A percentile compares a stretch with the other conserved stretches of the same genome.
Conservation (phyloP, 2,888 invertebrate species). For the Aleiodes alternator region DNA sequence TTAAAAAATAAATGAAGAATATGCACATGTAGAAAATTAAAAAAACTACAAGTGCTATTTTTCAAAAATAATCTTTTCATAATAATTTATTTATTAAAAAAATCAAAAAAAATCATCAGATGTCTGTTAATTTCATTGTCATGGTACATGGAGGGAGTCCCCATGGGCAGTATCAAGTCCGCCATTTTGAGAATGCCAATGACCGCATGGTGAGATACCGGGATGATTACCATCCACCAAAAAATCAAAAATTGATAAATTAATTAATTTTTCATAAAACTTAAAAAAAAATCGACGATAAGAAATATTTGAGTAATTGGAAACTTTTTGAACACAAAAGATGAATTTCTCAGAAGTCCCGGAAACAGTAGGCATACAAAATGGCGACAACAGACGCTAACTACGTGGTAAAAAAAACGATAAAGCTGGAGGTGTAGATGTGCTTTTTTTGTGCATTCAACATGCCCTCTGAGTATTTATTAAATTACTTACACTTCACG, state of each 20-base stretch:
- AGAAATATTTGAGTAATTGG: neutral
- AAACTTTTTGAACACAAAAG: neutral
- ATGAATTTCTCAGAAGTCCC: neutral
- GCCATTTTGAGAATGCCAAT: conserved; percentile 40
- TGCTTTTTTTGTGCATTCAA: too few species aligned
- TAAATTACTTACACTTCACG: too few species aligned
- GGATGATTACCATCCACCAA: neutral
- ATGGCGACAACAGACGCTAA: conserved; percentile 40
- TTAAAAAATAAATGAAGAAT: too few species aligned
- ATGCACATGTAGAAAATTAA: too few species aligned
- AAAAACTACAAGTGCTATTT: too few species aligned
- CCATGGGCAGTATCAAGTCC: conserved; percentile 5
- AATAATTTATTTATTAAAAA: too few species aligned
- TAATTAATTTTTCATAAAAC: neutral
- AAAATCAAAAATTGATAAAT: neutral
- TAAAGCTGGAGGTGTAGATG: too few species aligned
- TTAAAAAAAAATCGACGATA: neutral
- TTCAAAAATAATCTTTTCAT: too few species aligned
- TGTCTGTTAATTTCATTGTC: too few species aligned
- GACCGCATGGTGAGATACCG: conserved; percentile 20
- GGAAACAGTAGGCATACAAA: conserved; percentile 28
- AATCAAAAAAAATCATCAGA: too few species aligned
- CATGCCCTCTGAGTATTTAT: too few species aligned
- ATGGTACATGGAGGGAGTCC: neutral
- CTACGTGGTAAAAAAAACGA: neutral